Percentiles rank a stretch among this genome's conserved stretches.
phyloP scores from a whole-genome alignment of 2,113 vertebrate species.

The Euleptes europaea region DNA sequence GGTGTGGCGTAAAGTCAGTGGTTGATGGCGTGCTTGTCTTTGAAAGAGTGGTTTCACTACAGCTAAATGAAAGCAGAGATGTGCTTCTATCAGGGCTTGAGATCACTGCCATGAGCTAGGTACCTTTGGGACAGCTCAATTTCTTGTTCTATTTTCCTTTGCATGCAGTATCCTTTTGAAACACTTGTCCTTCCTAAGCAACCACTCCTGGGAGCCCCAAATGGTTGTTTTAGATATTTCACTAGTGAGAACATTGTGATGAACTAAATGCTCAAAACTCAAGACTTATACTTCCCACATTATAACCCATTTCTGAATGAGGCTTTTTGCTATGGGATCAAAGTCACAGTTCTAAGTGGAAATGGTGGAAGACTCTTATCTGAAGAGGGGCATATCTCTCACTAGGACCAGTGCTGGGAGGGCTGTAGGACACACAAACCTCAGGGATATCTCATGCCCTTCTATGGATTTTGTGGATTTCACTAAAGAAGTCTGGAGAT shows the following conservation, averaged over 20 bases:
- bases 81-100: neutral
- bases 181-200: slow-evolving; percentile 14
- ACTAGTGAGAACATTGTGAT: neutral
- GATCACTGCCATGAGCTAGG: neutral
- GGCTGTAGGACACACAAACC: neutral
- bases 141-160: slow-evolving; percentile 9
- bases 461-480: neutral
- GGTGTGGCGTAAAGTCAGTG: neutral
- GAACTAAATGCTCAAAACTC: neutral
- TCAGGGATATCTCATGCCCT: neutral
- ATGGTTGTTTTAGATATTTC: neutral
- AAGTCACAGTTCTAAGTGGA: neutral
- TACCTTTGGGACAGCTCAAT: neutral
- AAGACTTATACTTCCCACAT: neutral
- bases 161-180: neutral
- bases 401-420: neutral
- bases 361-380: neutral
- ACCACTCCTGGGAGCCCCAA: neutral
- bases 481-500: neutral
- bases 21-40: neutral
- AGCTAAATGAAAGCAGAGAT: neutral
- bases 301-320: neutral
- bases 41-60: neutral
- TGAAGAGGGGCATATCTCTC: neutral
- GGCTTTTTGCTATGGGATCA: neutral